phyloP scores from a whole-genome alignment of 2,113 vertebrate species.

The Larimichthys polyactis region DNA sequence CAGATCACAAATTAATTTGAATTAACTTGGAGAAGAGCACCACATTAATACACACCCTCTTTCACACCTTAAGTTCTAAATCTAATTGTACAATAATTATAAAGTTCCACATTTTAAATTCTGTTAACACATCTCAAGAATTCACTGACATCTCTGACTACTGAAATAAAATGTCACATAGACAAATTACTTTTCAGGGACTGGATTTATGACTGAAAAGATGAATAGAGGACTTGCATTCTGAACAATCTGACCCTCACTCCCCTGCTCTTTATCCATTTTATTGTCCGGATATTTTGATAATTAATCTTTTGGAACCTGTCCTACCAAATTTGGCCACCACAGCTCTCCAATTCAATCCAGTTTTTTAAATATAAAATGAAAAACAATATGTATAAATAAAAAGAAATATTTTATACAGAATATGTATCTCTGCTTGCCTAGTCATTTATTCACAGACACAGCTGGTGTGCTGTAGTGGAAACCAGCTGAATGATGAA shows the following conservation, averaged over 20 bases:
- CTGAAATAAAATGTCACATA: constrained; percentile 8
- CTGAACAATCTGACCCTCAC: background rate
- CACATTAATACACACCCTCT: too few species aligned
- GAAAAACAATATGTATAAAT: too few species aligned
- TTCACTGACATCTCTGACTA: background rate
- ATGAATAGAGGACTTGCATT: background rate
- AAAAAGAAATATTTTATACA: too few species aligned
- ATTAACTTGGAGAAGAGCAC: too few species aligned
- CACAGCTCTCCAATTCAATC: background rate
- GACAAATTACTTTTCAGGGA: constrained; percentile 2
- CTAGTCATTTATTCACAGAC: constrained; percentile 30
- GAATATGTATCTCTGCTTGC: constrained; percentile 18
- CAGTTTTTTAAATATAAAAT: constrained; percentile 6
- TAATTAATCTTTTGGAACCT: background rate
- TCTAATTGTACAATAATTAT: constrained; percentile 2
- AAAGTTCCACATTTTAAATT: constrained; percentile 18
- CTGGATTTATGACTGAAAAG: background rate
- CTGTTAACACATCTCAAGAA: constrained; percentile 20
- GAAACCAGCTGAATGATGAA: constrained; percentile 25
- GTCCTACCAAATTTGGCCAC: background rate
- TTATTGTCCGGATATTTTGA: background rate
- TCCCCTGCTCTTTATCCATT: background rate
- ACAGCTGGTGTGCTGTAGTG: constrained; percentile 25
- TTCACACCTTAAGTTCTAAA: background rate
- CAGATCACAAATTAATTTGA: too few species aligned